These are phyloP conservation scores for Pinna nobilis DNA, from an alignment of 1,140 invertebrate genomes.

Conservation along the genomic window DNA sequence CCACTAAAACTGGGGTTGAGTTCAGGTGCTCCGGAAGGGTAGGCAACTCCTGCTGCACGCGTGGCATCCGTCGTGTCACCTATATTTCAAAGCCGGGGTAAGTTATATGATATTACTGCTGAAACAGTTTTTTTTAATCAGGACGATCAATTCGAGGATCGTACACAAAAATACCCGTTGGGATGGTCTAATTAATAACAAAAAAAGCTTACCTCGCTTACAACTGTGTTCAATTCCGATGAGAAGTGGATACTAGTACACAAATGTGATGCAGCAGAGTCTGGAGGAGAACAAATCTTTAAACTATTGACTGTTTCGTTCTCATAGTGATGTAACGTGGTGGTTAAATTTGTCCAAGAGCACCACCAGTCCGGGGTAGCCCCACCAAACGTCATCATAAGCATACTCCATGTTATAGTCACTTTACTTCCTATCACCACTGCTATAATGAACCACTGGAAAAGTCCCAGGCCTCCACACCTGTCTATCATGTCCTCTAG, in stretches of 20 bases:
- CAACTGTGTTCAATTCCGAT: not conserved
- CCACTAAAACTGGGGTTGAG: too few species aligned
- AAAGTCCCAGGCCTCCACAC: conserved; percentile 41
- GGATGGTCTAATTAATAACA: too few species aligned
- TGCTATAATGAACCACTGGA: conserved; percentile 37
- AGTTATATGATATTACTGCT: too few species aligned
- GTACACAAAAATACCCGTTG: too few species aligned
- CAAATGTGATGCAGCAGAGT: not conserved
- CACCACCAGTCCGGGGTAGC: conserved; percentile 54
- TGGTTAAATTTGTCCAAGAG: conserved; percentile 1
- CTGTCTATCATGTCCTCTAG: conserved; percentile 17
- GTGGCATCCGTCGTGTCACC: too few species aligned
- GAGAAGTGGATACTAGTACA: not conserved
- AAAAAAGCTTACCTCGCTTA: not conserved
- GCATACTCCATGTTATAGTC: conserved; percentile 45
- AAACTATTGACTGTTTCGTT: not conserved
- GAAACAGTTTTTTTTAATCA: too few species aligned
- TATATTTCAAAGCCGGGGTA: too few species aligned
- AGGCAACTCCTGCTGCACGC: too few species aligned
- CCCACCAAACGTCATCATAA: conserved; percentile 53
- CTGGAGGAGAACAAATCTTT: not conserved
- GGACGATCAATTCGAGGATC: too few species aligned
- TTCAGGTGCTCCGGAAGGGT: too few species aligned
- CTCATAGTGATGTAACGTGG: not conserved
- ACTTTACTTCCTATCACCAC: conserved; percentile 28